phyloP scores from a whole-genome alignment of 1,140 invertebrate genomes.

The Megathymus violae region DNA sequence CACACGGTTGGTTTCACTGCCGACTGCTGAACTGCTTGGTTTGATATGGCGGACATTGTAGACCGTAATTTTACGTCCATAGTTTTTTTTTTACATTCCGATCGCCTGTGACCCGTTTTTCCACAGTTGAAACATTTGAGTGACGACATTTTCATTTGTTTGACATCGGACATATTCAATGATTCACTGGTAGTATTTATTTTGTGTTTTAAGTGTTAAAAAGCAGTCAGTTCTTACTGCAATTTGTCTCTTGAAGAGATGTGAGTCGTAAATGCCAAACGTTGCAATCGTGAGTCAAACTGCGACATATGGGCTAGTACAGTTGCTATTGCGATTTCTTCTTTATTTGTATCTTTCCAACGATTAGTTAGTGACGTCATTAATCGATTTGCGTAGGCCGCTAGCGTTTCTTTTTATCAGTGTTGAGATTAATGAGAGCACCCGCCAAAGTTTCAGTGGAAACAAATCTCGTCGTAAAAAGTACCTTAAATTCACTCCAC shows the following conservation, averaged over 20 bases:
- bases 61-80: conserved; percentile 1
- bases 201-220: conserved; percentile 40
- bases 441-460: conserved; percentile 50
- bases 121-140: conserved; percentile 22
- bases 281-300: conserved; percentile 41
- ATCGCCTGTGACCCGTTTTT: conserved; percentile 34
- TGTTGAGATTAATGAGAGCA: conserved; percentile 37
- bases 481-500: conserved; percentile 48
- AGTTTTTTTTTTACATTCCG: conserved; percentile 26
- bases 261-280: conserved; percentile 39
- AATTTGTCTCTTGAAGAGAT: conserved; percentile 36
- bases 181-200: conserved; percentile 18
- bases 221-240: conserved; percentile 41
- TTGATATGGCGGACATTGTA: conserved; percentile 3
- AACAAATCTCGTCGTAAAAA: conserved; percentile 50
- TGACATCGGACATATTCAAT: conserved; percentile 19
- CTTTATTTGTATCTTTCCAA: conserved; percentile 39
- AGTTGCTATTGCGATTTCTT: conserved; percentile 39
- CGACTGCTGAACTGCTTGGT: conserved; percentile 24
- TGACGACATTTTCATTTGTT: conserved; percentile 9
- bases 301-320: conserved; percentile 39
- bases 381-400: conserved; percentile 39
- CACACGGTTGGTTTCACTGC: conserved; percentile 16
- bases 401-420: conserved; percentile 39
- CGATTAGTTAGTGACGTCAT: conserved; percentile 32